Evolutionary conservation across 2,113 vertebrate genomes (phyloP).

Genomic region (Tachuris rubrigastra): DNA sequence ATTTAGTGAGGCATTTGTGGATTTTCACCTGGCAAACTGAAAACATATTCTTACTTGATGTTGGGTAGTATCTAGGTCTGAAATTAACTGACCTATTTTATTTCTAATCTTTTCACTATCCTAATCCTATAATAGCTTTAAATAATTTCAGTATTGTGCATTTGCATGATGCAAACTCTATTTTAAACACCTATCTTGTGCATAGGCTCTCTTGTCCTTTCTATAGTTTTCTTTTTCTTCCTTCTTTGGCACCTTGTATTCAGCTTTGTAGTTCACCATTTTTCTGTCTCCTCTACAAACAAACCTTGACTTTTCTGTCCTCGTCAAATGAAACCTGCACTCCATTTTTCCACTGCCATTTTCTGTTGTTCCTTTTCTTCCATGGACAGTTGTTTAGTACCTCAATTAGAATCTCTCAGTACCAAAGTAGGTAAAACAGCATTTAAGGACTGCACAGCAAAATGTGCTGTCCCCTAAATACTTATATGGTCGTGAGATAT

Average conservation of each 20-base stretch:
- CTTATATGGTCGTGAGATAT: neutral
- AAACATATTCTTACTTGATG: neutral
- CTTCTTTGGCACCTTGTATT: neutral
- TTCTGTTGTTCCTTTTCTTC: neutral
- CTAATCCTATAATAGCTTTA: neutral
- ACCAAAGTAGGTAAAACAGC: neutral
- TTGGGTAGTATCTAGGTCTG: neutral
- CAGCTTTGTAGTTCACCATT: neutral
- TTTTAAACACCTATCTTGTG: neutral
- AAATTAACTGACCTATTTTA: neutral
- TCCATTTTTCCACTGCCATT: neutral
- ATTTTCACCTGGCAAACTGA: neutral
- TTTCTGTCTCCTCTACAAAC: neutral
- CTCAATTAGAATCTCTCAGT: neutral
- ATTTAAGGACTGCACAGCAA: neutral
- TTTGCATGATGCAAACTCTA: neutral
- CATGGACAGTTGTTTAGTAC: neutral
- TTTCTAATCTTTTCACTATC: neutral
- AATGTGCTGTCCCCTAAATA: neutral
- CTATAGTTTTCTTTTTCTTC: neutral
- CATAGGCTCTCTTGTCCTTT: neutral
- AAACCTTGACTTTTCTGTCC: neutral
- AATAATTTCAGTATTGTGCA: neutral
- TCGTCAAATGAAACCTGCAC: neutral
- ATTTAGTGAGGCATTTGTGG: neutral